Evolutionary conservation across 1,140 invertebrate genomes (phyloP), one percentile per base, ranked within the genome.

Genomic region (Tachypleus tridentatus): DNA sequence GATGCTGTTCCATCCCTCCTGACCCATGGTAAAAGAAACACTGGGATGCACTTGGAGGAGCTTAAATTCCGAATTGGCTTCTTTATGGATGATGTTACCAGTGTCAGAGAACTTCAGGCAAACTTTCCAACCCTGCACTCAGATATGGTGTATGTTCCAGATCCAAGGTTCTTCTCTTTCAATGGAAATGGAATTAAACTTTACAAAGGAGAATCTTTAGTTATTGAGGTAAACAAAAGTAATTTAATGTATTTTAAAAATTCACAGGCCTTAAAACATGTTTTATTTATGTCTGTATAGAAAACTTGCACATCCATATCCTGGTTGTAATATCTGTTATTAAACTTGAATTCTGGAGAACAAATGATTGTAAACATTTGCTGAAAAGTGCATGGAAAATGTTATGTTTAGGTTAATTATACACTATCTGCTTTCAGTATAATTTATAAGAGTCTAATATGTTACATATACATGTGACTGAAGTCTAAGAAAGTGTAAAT

Each of bases 51-150:
- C 7, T 70, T 10, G 74, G 70, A 57, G 73, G n/a, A 29, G 29
- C 29, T 29, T 2, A 72, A 69, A 53, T 69, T 81, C 3, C 77
- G 80, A 70, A 85, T 97, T 64, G 93, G 89, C 8, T 97, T 98
- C 77, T 82, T 92, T 6, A 98, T 98, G 95, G 96, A 98, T 72
- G 89, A 91, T 76, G 95, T 98, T 0, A 82, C 88, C 71, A 83
- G 85, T 4, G 91, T 98, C 52, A 81, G 85, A 64, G 89, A 97
- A 75, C 80, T 98, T 56, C 87, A 91, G 66, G 90, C 92, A 75
- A 86, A 90, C 75, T 90, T 91, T 72, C 86, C 87, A 64, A 85
- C 83, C 69, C 80, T 93, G 4, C 79, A 86, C 48, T 87, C 86
- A 57, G 86, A 87, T 51, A 80, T 98, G 72, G 78, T 88, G 0